phyloP scores from a whole-genome alignment of 2,888 invertebrate genomes.

The Chromoteleia sp. region DNA sequence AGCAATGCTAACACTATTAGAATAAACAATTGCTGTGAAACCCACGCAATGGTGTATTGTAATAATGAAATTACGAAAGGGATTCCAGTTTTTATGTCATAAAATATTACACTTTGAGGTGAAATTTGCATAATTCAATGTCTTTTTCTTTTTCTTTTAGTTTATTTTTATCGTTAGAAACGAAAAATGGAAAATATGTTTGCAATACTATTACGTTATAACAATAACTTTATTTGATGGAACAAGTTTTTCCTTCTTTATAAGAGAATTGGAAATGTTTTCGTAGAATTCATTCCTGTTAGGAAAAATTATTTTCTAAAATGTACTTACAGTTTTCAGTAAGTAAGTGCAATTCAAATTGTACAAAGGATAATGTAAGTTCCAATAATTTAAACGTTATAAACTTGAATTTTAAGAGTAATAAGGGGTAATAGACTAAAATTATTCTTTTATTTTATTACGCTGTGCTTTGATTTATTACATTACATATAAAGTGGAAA shows the following conservation, averaged over 20 bases:
- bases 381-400: constrained; percentile 26
- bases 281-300: background rate
- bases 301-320: background rate
- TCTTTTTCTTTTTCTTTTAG: no score
- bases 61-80: background rate
- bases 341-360: background rate
- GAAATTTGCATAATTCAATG: no score
- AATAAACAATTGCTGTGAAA: constrained; percentile 15
- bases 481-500: constrained; percentile 38
- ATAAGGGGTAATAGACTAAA: constrained; percentile 41
- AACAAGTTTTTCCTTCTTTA: background rate
- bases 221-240: no score
- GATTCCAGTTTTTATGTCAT: background rate
- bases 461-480: constrained; percentile 47
- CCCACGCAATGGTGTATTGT: background rate
- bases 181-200: no score
- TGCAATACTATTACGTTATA: no score
- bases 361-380: constrained; percentile 3
- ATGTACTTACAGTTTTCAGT: background rate
- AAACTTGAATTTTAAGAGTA: constrained; percentile 13
- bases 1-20: constrained; percentile 18
- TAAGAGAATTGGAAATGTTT: background rate
- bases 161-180: no score
- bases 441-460: constrained; percentile 44
- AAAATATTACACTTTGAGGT: no score